These are phyloP conservation scores for Pempheris klunzingeri DNA, from an alignment of 2,797 vertebrate species.

Conservation along the genomic window DNA sequence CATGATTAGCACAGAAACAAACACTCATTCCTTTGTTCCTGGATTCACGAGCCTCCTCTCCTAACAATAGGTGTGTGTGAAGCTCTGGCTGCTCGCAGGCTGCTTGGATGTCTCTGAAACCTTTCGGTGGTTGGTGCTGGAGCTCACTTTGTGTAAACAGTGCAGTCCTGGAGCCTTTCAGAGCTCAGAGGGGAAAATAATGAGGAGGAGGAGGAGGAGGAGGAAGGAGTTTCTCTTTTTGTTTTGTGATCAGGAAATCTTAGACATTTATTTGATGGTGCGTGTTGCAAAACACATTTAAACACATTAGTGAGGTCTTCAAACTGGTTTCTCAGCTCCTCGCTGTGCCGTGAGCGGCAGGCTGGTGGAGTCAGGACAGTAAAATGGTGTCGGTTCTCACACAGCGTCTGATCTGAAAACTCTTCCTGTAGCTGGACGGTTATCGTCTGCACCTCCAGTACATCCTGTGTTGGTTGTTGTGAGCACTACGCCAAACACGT, in stretches of 20 bases:
- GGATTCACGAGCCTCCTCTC: conserved; percentile 15
- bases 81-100: conserved; percentile 67
- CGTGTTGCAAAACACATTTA: conserved; percentile 1
- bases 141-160: conserved; percentile 73
- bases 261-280: conserved; percentile 4
- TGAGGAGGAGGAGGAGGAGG: conserved; percentile 68
- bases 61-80: conserved; percentile 45
- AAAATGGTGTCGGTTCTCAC: too few relatives aligned
- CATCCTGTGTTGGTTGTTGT: too few relatives aligned
- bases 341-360: too few relatives aligned
- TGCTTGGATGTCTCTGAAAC: conserved; percentile 70
- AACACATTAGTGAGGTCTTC: neutral
- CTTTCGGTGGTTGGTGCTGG: conserved; percentile 59
- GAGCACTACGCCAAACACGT: neutral
- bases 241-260: conserved; percentile 57
- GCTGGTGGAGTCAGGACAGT: too few relatives aligned
- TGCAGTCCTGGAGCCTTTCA: conserved; percentile 64
- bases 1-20: conserved; percentile 51
- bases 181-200: conserved; percentile 60
- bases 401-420: too few relatives aligned
- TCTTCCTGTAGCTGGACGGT: too few relatives aligned
- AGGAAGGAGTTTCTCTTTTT: conserved; percentile 55
- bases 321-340: too few relatives aligned
- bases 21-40: conserved; percentile 46
- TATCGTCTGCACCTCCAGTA: too few relatives aligned